phyloP scores from a whole-genome alignment of 2,888 invertebrate genomes.

The Gymnosoma rotundatum region DNA sequence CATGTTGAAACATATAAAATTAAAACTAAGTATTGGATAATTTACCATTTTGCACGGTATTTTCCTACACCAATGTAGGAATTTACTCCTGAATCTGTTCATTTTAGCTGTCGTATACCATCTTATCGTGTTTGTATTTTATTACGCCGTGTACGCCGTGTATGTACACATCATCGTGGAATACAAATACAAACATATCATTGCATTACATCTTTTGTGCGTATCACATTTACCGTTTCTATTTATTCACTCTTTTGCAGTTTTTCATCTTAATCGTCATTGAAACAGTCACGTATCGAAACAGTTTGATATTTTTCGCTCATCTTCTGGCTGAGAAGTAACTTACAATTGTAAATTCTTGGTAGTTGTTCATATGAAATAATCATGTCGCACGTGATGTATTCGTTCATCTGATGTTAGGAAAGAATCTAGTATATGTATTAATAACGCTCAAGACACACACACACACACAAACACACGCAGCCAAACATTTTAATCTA shows the following conservation, averaged over 20 bases:
- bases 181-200: constrained; percentile 15
- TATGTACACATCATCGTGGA: neutral
- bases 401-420: constrained; percentile 48
- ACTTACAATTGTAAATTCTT: constrained; percentile 58
- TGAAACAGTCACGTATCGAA: constrained; percentile 59
- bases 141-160: constrained; percentile 1
- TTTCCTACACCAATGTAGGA: neutral
- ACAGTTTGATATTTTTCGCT: constrained; percentile 52
- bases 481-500: neutral
- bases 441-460: neutral
- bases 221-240: neutral
- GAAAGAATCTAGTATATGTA: neutral
- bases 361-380: constrained; percentile 55
- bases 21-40: too few relatives aligned
- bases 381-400: constrained; percentile 60
- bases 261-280: constrained; percentile 49
- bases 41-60: too few relatives aligned
- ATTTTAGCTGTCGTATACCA: neutral
- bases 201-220: constrained; percentile 5
- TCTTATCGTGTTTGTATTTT: constrained; percentile 29
- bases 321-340: constrained; percentile 49
- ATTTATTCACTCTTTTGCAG: neutral
- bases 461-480: neutral
- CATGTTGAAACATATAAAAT: too few relatives aligned
- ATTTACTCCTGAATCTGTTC: neutral